These are phyloP conservation scores for Elmis aenea DNA, from an alignment of 2,888 invertebrate genomes.

Conservation along the genomic window DNA sequence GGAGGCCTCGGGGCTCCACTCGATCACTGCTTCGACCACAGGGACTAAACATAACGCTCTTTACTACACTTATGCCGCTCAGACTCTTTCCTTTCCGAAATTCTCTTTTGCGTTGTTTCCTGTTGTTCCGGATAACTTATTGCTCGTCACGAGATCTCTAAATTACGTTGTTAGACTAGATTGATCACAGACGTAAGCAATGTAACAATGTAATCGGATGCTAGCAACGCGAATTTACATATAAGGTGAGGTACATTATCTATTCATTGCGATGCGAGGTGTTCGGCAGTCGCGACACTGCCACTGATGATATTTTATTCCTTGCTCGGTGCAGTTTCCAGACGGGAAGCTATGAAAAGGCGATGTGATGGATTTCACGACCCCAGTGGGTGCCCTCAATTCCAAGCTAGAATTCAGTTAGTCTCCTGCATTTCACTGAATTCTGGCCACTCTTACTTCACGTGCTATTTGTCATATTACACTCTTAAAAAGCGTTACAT, in stretches of 20 bases:
- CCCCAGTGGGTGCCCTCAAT: conserved; percentile 44
- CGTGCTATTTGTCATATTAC: conserved; percentile 13
- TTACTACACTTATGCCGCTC: conserved; percentile 25
- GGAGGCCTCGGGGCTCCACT: conserved; percentile 37
- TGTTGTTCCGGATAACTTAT: conserved; percentile 27
- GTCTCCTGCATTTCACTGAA: conserved; percentile 19
- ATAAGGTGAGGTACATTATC: conserved; percentile 33
- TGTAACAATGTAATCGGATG: conserved; percentile 7
- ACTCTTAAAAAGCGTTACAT: too few species aligned
- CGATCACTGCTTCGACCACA: conserved; percentile 35
- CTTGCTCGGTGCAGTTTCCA: conserved; percentile 24
- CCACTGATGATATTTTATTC: conserved; percentile 38
- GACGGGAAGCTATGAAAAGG: conserved; percentile 39
- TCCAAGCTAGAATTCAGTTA: conserved; percentile 43
- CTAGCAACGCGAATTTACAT: conserved; percentile 26
- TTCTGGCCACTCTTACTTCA: conserved; percentile 9
- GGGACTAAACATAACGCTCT: conserved; percentile 29
- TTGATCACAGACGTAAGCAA: conserved; percentile 19
- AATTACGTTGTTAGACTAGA: conserved; percentile 21
- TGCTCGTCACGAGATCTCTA: conserved; percentile 26
- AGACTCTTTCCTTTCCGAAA: conserved; percentile 23
- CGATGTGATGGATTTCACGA: conserved; percentile 46
- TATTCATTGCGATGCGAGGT: conserved; percentile 36
- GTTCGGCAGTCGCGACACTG: conserved; percentile 32
- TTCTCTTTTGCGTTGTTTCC: conserved; percentile 22